A percentile compares a stretch with the other conserved stretches of the same genome.
Evolutionary conservation across 2,113 vertebrate species (phyloP).

Genomic region (Colinus virginianus): DNA sequence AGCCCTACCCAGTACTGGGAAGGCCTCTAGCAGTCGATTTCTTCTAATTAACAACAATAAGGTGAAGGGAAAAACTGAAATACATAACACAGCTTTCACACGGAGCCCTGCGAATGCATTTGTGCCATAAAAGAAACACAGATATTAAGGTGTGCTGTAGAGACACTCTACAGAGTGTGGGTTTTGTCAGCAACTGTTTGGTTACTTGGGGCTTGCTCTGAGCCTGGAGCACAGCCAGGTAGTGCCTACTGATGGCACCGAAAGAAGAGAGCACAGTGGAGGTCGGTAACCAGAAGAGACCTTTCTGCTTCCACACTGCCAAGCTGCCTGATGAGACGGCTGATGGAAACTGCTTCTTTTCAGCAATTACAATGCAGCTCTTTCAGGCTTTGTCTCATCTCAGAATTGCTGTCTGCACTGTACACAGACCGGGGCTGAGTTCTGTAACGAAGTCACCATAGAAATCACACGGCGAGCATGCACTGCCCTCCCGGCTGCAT

Average conservation of each 20-base stretch:
- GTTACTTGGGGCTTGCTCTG: slow-evolving; percentile 28
- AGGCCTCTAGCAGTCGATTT: not conserved
- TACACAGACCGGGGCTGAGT: not conserved
- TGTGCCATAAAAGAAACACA: not conserved
- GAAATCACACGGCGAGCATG: slow-evolving; percentile 19
- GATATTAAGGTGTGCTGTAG: not conserved
- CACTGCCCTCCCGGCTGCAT: slow-evolving; percentile 5
- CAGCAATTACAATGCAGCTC: slow-evolving; percentile 8
- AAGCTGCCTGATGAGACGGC: slow-evolving; percentile 26
- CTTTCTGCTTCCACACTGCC: slow-evolving; percentile 27
- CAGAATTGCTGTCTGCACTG: not conserved
- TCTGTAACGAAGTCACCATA: slow-evolving; percentile 42
- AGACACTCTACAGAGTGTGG: not conserved
- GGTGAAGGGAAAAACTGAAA: not conserved
- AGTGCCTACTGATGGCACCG: slow-evolving; percentile 8
- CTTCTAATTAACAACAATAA: not conserved
- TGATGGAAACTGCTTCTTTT: slow-evolving; percentile 60
- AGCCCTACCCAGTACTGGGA: not conserved
- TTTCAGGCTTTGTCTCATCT: slow-evolving; percentile 36
- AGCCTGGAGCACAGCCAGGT: slow-evolving; percentile 44
- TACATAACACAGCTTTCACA: not conserved
- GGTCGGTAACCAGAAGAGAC: slow-evolving; percentile 53
- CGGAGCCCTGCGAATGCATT: fast-evolving
- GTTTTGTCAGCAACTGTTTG: not conserved
- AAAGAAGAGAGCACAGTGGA: not conserved